A percentile compares a stretch with the other conserved stretches of the same genome.
Evolutionary conservation across 2,888 invertebrate species (phyloP).

Genomic region (Drosophila lutescens): DNA sequence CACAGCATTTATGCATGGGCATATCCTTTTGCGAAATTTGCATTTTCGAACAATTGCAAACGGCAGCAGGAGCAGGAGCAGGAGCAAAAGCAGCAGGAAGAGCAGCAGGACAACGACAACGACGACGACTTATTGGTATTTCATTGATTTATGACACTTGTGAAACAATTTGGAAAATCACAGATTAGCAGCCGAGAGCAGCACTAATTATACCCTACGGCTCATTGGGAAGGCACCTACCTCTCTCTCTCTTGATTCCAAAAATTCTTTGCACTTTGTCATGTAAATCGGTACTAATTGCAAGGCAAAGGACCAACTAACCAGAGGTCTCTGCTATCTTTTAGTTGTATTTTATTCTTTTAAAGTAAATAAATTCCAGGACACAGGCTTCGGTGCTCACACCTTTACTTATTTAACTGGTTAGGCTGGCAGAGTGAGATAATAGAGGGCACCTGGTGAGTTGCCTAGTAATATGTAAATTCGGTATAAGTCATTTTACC

Average conservation of each 20-base stretch:
- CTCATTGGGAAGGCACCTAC: conserved; percentile 50
- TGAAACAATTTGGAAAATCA: conserved; percentile 83
- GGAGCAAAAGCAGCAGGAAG: conserved; percentile 22
- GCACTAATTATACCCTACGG: conserved; percentile 74
- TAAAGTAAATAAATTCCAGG: conserved; percentile 16
- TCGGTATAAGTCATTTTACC: too few relatives aligned
- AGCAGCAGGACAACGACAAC: conserved; percentile 25
- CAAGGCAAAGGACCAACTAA: conserved; percentile 46
- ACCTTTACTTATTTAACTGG: background rate
- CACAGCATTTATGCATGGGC: conserved; percentile 67
- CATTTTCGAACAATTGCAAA: conserved; percentile 79
- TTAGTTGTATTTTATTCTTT: background rate
- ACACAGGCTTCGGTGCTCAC: background rate
- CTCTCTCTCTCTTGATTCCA: background rate
- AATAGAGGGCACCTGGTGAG: background rate
- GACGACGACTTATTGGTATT: conserved; percentile 82
- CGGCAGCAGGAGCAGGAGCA: conserved; percentile 37
- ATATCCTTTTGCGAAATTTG: conserved; percentile 81
- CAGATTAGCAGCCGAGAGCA: conserved; percentile 76
- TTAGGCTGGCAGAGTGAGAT: background rate
- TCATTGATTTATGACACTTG: conserved; percentile 84
- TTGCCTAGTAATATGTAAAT: background rate
- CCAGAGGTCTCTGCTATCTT: conserved; percentile 37
- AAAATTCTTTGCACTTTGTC: conserved; percentile 53
- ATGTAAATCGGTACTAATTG: conserved; percentile 58